A percentile compares a stretch with the other conserved stretches of the same genome.
phyloP scores from a whole-genome alignment of 2,797 vertebrate genomes.

The Synanceia verrucosa region DNA sequence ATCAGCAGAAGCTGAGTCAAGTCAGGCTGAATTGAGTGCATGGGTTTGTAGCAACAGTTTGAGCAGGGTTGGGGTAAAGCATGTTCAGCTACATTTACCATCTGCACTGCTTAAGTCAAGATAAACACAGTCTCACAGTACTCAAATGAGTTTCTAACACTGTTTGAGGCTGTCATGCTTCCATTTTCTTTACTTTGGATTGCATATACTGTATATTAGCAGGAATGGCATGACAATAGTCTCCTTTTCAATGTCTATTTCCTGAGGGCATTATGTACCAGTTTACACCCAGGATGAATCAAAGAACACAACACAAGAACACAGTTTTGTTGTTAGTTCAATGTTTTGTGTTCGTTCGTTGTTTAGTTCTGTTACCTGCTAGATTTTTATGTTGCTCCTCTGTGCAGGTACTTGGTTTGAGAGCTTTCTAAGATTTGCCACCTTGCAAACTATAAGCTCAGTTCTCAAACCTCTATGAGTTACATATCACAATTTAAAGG shows the following conservation, averaged over 20 bases:
- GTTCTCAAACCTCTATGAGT: not conserved
- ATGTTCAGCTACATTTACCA: not conserved
- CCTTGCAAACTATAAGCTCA: not conserved
- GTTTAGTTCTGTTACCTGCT: not conserved
- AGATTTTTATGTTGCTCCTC: not conserved
- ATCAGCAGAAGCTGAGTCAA: not conserved
- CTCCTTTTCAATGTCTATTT: constrained; percentile 1
- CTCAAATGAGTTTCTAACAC: not conserved
- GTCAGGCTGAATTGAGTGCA: not conserved
- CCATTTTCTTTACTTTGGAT: not conserved
- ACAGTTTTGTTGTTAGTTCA: not conserved
- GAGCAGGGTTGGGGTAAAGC: not conserved
- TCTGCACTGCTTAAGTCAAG: not conserved
- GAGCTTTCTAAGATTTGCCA: not conserved
- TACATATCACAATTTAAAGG: not conserved
- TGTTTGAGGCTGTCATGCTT: not conserved
- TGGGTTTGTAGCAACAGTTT: not conserved
- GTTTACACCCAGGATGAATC: not conserved
- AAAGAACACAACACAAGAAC: not conserved
- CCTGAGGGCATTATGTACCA: not conserved
- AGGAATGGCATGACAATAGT: no score
- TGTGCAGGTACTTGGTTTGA: not conserved
- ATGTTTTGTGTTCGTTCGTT: not conserved
- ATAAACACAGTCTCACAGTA: not conserved
- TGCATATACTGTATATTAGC: no score